phyloP scores from a whole-genome alignment of 2,888 invertebrate species.

The Mythimna impura region DNA sequence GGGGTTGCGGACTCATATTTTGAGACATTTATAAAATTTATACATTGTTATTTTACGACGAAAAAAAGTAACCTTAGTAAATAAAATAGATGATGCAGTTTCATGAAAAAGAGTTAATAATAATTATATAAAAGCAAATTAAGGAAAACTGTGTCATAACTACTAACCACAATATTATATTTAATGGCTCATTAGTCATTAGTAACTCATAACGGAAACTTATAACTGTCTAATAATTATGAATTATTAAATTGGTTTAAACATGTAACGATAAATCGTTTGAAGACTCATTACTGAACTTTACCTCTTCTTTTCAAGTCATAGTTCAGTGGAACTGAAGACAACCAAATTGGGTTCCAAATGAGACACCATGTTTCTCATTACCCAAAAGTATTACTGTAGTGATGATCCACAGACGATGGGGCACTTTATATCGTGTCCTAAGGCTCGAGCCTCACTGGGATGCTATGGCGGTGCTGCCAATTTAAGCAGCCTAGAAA shows the following conservation, averaged over 20 bases:
- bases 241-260: constrained; percentile 9
- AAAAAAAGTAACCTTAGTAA: too few relatives aligned
- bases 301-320: background rate
- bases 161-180: background rate
- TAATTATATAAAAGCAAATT: background rate
- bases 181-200: constrained; percentile 2
- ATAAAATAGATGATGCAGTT: background rate
- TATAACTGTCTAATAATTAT: constrained; percentile 9
- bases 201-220: constrained; percentile 24
- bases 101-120: background rate
- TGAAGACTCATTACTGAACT: background rate
- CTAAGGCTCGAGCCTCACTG: background rate
- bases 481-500: background rate
- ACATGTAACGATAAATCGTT: background rate
- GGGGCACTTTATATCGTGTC: background rate
- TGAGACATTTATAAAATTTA: too few relatives aligned
- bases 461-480: background rate
- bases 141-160: background rate
- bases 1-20: too few relatives aligned
- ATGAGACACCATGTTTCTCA: background rate
- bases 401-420: background rate
- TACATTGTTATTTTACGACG: too few relatives aligned
- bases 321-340: background rate
- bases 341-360: background rate
- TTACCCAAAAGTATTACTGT: background rate